A percentile compares a stretch with the other conserved stretches of the same genome.
Conservation (phyloP, 2,888 invertebrate genomes). For the Ypsolopha sequella region DNA sequence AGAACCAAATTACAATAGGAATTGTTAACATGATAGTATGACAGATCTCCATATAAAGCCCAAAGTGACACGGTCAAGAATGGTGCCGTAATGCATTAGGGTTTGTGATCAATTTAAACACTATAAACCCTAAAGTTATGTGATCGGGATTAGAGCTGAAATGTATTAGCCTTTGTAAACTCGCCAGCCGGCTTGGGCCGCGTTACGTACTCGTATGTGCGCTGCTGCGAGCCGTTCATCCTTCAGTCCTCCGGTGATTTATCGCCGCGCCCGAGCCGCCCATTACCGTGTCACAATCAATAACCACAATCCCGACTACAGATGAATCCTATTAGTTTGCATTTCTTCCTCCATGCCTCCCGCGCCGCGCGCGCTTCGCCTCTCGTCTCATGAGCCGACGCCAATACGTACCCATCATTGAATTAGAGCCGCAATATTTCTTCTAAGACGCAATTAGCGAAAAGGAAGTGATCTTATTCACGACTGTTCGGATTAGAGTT, state of each 20-base stretch:
- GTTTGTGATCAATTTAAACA: too few species aligned
- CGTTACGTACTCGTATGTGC: neutral
- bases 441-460: neutral
- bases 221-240: constrained; percentile 14
- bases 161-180: too few species aligned
- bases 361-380: neutral
- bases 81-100: too few species aligned
- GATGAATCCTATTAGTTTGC: constrained; percentile 30
- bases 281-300: constrained; percentile 59
- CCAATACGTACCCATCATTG: neutral
- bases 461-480: neutral
- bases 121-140: neutral
- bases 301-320: constrained; percentile 34
- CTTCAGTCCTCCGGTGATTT: constrained; percentile 35
- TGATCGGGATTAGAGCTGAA: neutral
- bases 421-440: constrained; percentile 3
- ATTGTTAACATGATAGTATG: too few species aligned
- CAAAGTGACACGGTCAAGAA: too few species aligned
- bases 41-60: too few species aligned
- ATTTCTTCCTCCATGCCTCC: constrained; percentile 20
- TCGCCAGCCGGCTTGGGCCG: too few species aligned
- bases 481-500: neutral
- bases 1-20: too few species aligned
- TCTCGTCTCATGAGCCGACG: neutral
- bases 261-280: constrained; percentile 32